Percentiles rank a stretch among this genome's conserved stretches.
Evolutionary conservation across 2,113 vertebrate genomes (phyloP).

Genomic region (Ciconia stormi): DNA sequence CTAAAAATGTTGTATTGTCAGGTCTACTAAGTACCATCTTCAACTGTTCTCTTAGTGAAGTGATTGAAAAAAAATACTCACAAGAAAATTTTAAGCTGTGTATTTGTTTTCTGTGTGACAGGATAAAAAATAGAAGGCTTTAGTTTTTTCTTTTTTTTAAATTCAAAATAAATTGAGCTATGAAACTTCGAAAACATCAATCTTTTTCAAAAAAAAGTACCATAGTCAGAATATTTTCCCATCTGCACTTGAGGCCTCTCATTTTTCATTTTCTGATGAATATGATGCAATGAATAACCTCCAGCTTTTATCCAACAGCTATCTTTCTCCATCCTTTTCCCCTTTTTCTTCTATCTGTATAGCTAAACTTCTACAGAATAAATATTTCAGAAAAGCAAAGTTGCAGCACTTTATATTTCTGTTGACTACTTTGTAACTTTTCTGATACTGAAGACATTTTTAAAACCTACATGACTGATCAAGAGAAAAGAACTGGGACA

Average conservation of each 20-base stretch:
- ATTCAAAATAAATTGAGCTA: neutral
- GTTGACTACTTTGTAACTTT: neutral
- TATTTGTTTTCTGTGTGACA: neutral
- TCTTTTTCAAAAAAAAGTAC: neutral
- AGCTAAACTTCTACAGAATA: neutral
- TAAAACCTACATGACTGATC: neutral
- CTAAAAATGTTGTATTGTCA: neutral
- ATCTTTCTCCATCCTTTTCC: neutral
- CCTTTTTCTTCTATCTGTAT: neutral
- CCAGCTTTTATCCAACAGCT: neutral
- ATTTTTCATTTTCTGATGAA: neutral
- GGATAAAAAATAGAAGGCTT: neutral
- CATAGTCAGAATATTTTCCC: neutral
- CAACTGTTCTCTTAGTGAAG: neutral
- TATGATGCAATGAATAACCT: neutral
- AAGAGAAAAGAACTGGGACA: neutral
- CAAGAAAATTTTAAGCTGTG: neutral
- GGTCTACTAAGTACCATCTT: neutral
- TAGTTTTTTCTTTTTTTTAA: neutral
- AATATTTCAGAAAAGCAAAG: neutral
- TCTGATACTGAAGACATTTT: neutral
- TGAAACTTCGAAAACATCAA: neutral
- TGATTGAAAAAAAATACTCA: neutral
- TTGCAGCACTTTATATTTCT: neutral
- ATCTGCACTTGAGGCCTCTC: neutral